Conservation (phyloP, 2,113 vertebrate genomes). For the Haplochromis vanheusdeni region DNA sequence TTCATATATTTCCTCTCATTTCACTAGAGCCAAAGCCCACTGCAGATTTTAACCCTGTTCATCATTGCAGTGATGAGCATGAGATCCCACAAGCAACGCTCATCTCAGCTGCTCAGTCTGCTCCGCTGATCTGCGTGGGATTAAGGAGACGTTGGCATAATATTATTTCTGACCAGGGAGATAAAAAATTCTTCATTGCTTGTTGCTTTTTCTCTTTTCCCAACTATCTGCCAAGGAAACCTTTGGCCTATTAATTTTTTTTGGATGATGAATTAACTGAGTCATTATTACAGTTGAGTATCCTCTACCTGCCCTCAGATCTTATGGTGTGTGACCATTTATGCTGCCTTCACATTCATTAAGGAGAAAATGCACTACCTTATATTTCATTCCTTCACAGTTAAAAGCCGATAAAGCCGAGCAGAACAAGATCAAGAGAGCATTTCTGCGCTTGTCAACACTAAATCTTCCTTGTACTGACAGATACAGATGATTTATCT, state of each 20-base stretch:
- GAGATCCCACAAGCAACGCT: constrained; percentile 7
- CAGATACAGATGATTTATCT: neutral
- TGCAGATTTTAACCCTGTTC: neutral
- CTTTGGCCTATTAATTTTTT: neutral
- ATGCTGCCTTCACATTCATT: neutral
- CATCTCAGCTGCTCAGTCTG: neutral
- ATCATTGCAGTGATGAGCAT: neutral
- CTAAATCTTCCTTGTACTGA: neutral
- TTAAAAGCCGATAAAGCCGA: neutral
- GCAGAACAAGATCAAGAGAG: neutral
- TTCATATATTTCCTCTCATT: neutral
- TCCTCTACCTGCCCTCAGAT: neutral
- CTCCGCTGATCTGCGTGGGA: neutral
- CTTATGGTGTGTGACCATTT: neutral
- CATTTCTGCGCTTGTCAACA: neutral
- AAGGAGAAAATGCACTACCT: neutral
- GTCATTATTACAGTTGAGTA: neutral
- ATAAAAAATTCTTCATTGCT: neutral
- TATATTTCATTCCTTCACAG: neutral
- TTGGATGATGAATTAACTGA: neutral
- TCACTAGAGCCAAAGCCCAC: neutral
- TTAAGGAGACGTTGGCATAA: neutral
- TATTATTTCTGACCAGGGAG: neutral
- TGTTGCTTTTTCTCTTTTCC: neutral
- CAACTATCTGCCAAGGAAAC: neutral